A percentile compares a stretch with the other conserved stretches of the same genome.
phyloP scores from a whole-genome alignment of 2,888 invertebrate species.

The Willowsia nigromaculata region DNA sequence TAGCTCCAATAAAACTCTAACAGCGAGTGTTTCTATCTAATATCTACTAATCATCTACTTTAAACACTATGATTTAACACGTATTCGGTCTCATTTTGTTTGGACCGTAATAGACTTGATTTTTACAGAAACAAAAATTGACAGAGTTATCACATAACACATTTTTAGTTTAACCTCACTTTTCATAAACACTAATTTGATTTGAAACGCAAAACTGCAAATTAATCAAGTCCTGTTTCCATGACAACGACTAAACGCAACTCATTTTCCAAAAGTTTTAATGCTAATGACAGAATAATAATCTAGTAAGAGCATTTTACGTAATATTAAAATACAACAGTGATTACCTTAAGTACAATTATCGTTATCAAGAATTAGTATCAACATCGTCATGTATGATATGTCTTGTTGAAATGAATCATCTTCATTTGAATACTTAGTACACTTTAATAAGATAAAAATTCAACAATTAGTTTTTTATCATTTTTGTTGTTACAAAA shows the following conservation, averaged over 20 bases:
- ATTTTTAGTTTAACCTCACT: too few species aligned
- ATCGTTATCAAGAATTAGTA: conserved; percentile 29
- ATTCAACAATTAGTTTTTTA: conserved; percentile 30
- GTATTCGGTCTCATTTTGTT: too few species aligned
- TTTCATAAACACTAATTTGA: too few species aligned
- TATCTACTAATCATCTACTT: too few species aligned
- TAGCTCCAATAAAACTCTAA: background rate
- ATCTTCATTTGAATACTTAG: conserved; percentile 18
- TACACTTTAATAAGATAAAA: conserved; percentile 14
- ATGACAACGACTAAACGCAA: too few species aligned
- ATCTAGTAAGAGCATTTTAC: background rate
- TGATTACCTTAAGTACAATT: background rate
- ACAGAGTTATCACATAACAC: too few species aligned
- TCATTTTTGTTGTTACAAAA: background rate
- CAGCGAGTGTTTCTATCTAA: background rate
- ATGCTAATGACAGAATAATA: background rate
- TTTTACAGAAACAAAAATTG: too few species aligned
- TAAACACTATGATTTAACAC: too few species aligned
- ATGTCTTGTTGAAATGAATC: conserved; percentile 77
- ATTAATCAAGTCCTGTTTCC: too few species aligned
- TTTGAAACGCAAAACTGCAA: too few species aligned
- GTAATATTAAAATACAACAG: background rate
- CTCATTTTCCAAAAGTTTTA: too few species aligned
- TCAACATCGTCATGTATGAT: conserved; percentile 72
- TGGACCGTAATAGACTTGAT: too few species aligned